These are phyloP conservation scores for Actenoides hombroni DNA, from an alignment of 2,113 vertebrate genomes.

Conservation along the genomic window DNA sequence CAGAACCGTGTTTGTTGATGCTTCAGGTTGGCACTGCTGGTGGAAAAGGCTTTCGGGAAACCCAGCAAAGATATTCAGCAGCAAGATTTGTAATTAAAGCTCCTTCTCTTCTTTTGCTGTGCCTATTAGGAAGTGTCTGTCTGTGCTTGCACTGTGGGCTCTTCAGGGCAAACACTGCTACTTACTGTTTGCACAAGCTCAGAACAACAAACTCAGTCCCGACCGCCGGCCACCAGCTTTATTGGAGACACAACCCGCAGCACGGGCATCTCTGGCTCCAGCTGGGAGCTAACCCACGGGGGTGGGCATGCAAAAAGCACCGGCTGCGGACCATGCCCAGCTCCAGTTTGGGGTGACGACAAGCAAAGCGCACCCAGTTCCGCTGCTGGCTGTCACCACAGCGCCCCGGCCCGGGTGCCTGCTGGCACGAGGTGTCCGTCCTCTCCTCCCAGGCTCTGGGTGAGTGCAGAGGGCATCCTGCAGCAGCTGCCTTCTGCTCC, in stretches of 20 bases:
- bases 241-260: not conserved
- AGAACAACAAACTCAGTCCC: not conserved
- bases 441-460: not conserved
- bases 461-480: not conserved
- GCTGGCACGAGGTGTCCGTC: not conserved
- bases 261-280: not conserved
- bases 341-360: not conserved
- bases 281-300: not conserved
- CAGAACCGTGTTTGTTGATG: not conserved
- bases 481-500: not conserved
- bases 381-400: not conserved
- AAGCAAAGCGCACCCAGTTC: not conserved
- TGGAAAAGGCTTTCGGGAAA: not conserved
- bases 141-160: not conserved
- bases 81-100: not conserved
- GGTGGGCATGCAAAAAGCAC: not conserved
- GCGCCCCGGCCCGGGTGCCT: not conserved
- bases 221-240: accelerated
- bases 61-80: not conserved
- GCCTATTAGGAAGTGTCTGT: not conserved
- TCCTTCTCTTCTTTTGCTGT: not conserved
- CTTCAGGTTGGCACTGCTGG: not conserved
- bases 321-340: accelerated
- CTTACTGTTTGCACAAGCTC: not conserved
- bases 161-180: not conserved